Evolutionary conservation across 2,888 invertebrate genomes (phyloP), one percentile per base, ranked within the genome.

Genomic region (Lutraria lutraria): DNA sequence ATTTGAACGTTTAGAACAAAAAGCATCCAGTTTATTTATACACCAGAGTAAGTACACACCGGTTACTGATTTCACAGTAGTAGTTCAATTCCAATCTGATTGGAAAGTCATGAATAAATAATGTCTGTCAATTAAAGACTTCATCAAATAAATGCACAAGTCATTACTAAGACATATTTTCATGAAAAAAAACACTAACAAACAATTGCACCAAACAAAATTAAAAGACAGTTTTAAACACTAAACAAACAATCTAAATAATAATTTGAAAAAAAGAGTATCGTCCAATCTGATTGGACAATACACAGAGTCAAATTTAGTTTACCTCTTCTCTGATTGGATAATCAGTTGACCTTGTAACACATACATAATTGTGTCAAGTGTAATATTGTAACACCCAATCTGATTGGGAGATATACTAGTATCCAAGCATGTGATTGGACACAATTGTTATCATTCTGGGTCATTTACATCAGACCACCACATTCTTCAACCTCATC

Each of bases 401-500:
- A 68, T 68, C 63, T 68, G 63, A 68, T 68, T 68, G 63, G 63
- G 63, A 25, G 63, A 68, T 25, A 21, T 25, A n/a, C n/a, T n/a
- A n/a, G n/a, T n/a, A 68, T 68, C 63, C 63, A 68, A 25, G 12
- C n/a, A 25, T 68, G 12, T 68, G 25, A 68, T 25, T 68, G 63
- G 63, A 68, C 25, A 68, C 10, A n/a, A n/a, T n/a, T n/a, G n/a
- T n/a, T n/a, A n/a, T n/a, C 12, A 25, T 68, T 68, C 25, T 25
- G 4, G 25, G 63, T 68, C 2, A n/a, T 68, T 54, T 85, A 85
- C 85, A 85, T 85, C 15, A 85, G 79, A 25, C 76, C 85, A n/a
- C 85, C 85, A 83, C 92, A 92, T 54, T 92, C 92, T 43, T 92
- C 92, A 8, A 89, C 89, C 53, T 92, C 92, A 56, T 92, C 92